Evolutionary conservation across 1,140 invertebrate species (phyloP).

Genomic region (Grapholita molesta): DNA sequence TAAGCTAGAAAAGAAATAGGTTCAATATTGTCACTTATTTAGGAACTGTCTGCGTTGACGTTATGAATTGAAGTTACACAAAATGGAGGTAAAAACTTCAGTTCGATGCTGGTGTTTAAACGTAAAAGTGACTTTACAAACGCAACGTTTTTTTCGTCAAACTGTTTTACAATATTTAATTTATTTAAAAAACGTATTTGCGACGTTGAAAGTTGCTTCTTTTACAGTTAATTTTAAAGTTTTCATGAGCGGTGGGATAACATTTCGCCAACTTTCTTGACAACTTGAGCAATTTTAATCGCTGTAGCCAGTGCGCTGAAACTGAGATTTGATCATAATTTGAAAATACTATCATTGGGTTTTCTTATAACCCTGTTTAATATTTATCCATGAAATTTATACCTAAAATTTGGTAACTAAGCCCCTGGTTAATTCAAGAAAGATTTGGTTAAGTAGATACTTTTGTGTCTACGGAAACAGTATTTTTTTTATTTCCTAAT

Average conservation of each 20-base stretch:
- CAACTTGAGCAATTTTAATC: background rate
- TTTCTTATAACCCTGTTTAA: no score
- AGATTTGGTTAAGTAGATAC: no score
- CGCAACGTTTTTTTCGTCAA: background rate
- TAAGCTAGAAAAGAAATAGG: constrained; percentile 7
- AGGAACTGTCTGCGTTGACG: background rate
- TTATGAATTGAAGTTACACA: background rate
- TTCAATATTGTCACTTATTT: background rate
- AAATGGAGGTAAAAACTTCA: background rate
- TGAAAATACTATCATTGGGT: no score
- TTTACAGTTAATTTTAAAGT: background rate
- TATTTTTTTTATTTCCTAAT: no score
- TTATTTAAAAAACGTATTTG: background rate
- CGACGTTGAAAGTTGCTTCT: background rate
- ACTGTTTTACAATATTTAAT: background rate
- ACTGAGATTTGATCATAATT: background rate
- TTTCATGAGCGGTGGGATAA: background rate
- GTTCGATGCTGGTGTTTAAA: background rate
- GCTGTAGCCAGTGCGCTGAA: background rate
- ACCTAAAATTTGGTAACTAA: no score
- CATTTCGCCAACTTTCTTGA: background rate
- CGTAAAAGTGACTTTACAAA: background rate
- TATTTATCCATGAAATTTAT: no score
- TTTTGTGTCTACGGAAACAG: no score
- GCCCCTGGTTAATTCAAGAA: no score